Conservation (phyloP, 2,797 vertebrate species). For the Rhinichthys osculus region DNA sequence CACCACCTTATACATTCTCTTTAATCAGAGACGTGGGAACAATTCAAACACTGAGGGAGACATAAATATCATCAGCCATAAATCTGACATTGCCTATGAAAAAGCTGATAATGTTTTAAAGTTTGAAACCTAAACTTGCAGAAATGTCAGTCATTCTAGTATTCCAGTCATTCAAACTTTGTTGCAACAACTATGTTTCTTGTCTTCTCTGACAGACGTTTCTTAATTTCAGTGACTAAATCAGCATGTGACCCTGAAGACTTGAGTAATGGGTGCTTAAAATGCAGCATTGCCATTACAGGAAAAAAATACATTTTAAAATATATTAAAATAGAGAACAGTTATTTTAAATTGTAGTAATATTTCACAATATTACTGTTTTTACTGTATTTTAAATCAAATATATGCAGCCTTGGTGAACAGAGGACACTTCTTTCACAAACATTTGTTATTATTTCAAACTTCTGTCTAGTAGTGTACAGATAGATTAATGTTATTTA, state of each 20-base stretch:
- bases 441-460: not conserved
- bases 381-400: not conserved
- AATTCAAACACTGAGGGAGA: not conserved
- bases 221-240: not conserved
- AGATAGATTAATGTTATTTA: not conserved
- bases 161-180: not conserved
- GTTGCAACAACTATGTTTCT: not conserved
- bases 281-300: not conserved
- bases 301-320: too few species aligned
- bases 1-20: not conserved
- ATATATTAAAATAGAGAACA: not conserved
- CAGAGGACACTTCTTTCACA: not conserved
- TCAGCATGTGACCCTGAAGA: not conserved
- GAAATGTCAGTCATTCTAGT: not conserved
- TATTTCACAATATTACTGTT: not conserved
- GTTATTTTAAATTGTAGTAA: not conserved
- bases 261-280: not conserved
- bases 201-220: not conserved
- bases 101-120: not conserved
- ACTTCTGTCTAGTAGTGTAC: not conserved
- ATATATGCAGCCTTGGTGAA: not conserved
- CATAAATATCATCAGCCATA: not conserved
- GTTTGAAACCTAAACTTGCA: not conserved
- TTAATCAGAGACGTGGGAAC: not conserved
- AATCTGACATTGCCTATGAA: not conserved